Evolutionary conservation across 2,888 invertebrate species (phyloP), one percentile per base, ranked within the genome.

Genomic region (Noctua janthina): DNA sequence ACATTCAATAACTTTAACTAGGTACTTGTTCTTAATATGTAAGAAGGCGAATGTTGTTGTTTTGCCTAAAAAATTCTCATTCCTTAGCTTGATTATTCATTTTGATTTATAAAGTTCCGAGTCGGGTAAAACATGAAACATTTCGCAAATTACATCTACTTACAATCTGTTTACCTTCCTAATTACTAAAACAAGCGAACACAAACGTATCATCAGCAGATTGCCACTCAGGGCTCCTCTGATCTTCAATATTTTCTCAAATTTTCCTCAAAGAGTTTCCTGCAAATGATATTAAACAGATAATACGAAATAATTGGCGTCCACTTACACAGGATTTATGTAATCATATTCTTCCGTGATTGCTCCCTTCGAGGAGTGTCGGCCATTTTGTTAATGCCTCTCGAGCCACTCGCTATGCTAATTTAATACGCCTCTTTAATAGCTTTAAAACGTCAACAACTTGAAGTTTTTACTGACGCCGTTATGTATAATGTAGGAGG

Each of bases 371-470:
- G 85, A 78, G 79, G 66, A 72, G 68, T 17, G 79, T 59, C 76
- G 49, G 90, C 90, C 91, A 90, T 91, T 89, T 91, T 91, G 90
- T 86, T 88, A 90, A 89, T 86, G 87, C 82, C 90, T 88, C 90
- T 82, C 46, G 84, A 87, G 87, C 90, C 89, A 89, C 91, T 94
- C 69, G 76, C 81, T 92, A 93, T 93, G 93, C 90, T 92, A 93
- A 94, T 94, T 91, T 90, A 88, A 92, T 92, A 88, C 83, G 87
- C 83, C 87, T 88, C 90, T 91, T 90, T 91, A 91, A 92, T 88
- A 90, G 89, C 90, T 91, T 92, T 91, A 91, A 91, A 92, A 90
- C 90, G 92, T 92, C 92, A 91, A 92, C 92, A 92, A 90, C 89
- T 90, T 74, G 78, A 84, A 84, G 78, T 85, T 84, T 81, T 76